phyloP scores from a whole-genome alignment of 2,888 invertebrate species.

The Ophraella communa region DNA sequence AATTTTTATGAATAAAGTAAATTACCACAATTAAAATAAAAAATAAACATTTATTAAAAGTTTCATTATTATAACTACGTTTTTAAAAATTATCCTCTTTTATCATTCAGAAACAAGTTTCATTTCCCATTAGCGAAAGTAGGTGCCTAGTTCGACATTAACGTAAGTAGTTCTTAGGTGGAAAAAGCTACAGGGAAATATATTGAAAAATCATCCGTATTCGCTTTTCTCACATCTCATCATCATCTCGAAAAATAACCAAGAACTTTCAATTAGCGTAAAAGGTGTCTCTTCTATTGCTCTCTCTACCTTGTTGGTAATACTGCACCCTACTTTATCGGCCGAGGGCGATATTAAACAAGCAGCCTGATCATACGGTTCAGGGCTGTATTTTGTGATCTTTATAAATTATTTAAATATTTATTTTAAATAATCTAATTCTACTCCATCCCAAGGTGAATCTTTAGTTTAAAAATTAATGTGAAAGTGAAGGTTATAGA shows the following conservation, averaged over 20 bases:
- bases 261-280: conserved; percentile 56
- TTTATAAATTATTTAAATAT: background rate
- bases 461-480: no score
- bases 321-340: conserved; percentile 55
- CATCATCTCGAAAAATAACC: conserved; percentile 31
- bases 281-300: conserved; percentile 54
- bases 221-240: conserved; percentile 22
- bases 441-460: no score
- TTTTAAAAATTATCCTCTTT: background rate
- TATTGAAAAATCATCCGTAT: conserved; percentile 40
- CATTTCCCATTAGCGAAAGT: conserved; percentile 15
- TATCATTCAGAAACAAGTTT: background rate
- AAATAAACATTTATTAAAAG: no score
- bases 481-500: no score
- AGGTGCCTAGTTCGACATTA: conserved; percentile 25
- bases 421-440: no score
- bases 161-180: conserved; percentile 35
- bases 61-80: no score
- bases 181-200: conserved; percentile 26
- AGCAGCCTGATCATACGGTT: conserved; percentile 44
- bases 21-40: no score
- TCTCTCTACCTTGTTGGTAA: conserved; percentile 47
- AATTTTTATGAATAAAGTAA: no score
- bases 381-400: conserved; percentile 26
- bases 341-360: conserved; percentile 57